Percentiles rank a stretch among this genome's conserved stretches.
phyloP scores from a whole-genome alignment of 2,797 vertebrate genomes.

The Typhlichthys eigenmanni region DNA sequence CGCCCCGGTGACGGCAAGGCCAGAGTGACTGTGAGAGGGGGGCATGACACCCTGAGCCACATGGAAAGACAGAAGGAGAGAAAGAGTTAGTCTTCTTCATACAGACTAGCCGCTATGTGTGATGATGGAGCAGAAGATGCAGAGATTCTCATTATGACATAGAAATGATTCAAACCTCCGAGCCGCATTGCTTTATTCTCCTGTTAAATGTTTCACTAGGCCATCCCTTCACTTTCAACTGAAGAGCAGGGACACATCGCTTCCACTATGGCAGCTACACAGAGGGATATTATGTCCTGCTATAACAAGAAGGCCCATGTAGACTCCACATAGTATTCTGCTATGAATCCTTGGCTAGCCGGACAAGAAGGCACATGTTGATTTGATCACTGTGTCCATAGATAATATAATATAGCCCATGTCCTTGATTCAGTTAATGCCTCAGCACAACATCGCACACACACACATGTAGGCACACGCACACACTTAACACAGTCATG shows the following conservation, averaged over 20 bases:
- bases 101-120: constrained; percentile 43
- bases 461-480: constrained; percentile 28
- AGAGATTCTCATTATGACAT: constrained; percentile 22
- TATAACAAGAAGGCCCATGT: background rate
- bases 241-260: too few relatives aligned
- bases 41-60: constrained; percentile 54
- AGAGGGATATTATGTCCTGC: background rate
- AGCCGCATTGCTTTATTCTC: background rate
- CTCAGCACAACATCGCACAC: constrained; percentile 16
- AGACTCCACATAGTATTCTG: background rate
- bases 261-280: background rate
- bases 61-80: constrained; percentile 14
- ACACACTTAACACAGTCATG: constrained; percentile 52
- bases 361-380: background rate
- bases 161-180: constrained; percentile 41
- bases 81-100: constrained; percentile 53
- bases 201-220: too few relatives aligned
- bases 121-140: constrained; percentile 46
- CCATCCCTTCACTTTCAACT: too few relatives aligned
- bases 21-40: constrained; percentile 27
- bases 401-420: constrained; percentile 4
- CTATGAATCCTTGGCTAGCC: background rate
- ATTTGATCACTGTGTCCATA: background rate
- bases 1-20: constrained; percentile 19
- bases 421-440: background rate